A percentile compares a stretch with the other conserved stretches of the same genome.
phyloP scores from a whole-genome alignment of 2,888 invertebrate genomes.

The Eupithecia inturbata region DNA sequence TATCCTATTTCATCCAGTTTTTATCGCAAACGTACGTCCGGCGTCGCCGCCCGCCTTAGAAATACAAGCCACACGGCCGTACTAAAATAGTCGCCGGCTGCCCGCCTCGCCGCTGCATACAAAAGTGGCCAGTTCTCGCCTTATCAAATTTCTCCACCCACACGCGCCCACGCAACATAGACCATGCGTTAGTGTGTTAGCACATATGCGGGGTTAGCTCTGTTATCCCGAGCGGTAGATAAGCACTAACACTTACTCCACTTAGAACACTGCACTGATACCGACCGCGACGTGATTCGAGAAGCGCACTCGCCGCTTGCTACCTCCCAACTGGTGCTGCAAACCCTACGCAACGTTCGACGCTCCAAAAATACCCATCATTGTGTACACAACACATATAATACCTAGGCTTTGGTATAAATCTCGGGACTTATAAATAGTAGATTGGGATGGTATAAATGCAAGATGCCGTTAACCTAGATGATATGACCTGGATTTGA shows the following conservation, averaged over 20 bases:
- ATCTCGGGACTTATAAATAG: conserved; percentile 73
- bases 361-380: conserved; percentile 77
- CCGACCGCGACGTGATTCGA: conserved; percentile 45
- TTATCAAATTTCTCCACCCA: conserved; percentile 83
- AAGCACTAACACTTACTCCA: conserved; percentile 73
- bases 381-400: conserved; percentile 82
- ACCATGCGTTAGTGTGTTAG: conserved; percentile 81
- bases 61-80: conserved; percentile 59
- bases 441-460: conserved; percentile 53
- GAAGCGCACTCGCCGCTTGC: conserved; percentile 58
- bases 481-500: conserved; percentile 42
- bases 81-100: conserved; percentile 77
- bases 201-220: conserved; percentile 57
- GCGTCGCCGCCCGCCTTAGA: conserved; percentile 53
- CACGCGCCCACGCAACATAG: conserved; percentile 68
- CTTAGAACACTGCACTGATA: conserved; percentile 38
- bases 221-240: conserved; percentile 58
- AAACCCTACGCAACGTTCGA: conserved; percentile 61
- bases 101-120: conserved; percentile 70
- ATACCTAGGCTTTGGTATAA: conserved; percentile 74
- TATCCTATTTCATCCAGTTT: conserved; percentile 34
- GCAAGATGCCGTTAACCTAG: conserved; percentile 55
- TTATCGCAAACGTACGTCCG: conserved; percentile 30
- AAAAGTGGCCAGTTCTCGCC: conserved; percentile 77
- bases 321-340: conserved; percentile 63